phyloP scores from a whole-genome alignment of 2,113 vertebrate species.

The Eolophus roseicapilla region DNA sequence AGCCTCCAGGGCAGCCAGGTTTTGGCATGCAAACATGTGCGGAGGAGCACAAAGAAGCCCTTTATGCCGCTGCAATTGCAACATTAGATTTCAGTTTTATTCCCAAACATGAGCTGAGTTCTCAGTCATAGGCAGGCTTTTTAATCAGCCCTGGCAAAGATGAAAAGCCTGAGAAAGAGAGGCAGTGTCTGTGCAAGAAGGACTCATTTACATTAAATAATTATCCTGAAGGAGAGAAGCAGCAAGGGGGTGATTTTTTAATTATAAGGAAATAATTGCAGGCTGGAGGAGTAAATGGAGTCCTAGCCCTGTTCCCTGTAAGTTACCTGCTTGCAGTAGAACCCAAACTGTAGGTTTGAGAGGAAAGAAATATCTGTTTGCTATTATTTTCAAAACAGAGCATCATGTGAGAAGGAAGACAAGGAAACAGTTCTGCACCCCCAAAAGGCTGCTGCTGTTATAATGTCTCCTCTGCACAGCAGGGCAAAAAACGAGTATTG shows the following conservation, averaged over 20 bases:
- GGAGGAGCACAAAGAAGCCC: conserved; percentile 62
- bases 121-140: conserved; percentile 57
- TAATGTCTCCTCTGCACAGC: not conserved
- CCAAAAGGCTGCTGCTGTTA: not conserved
- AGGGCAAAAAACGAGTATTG: not conserved
- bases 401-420: not conserved
- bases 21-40: conserved; percentile 40
- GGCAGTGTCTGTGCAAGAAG: conserved; percentile 63
- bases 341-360: not conserved
- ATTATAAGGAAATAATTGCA: conserved; percentile 57
- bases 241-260: conserved; percentile 57
- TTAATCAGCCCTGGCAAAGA: conserved; percentile 68
- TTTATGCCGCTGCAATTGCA: conserved; percentile 68
- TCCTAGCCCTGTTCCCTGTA: conserved; percentile 36
- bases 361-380: not conserved
- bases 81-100: conserved; percentile 68
- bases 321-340: conserved; percentile 9
- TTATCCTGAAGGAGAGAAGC: conserved; percentile 62
- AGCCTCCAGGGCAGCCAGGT: conserved; percentile 55
- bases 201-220: conserved; percentile 71
- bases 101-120: conserved; percentile 61
- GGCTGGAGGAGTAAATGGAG: conserved; percentile 16
- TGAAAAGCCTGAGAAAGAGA: conserved; percentile 65
- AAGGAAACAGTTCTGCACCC: not conserved
- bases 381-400: not conserved